A percentile compares a stretch with the other conserved stretches of the same genome.
phyloP scores from a whole-genome alignment of 2,888 invertebrate genomes.

The Nematopogon swammerdamellus region DNA sequence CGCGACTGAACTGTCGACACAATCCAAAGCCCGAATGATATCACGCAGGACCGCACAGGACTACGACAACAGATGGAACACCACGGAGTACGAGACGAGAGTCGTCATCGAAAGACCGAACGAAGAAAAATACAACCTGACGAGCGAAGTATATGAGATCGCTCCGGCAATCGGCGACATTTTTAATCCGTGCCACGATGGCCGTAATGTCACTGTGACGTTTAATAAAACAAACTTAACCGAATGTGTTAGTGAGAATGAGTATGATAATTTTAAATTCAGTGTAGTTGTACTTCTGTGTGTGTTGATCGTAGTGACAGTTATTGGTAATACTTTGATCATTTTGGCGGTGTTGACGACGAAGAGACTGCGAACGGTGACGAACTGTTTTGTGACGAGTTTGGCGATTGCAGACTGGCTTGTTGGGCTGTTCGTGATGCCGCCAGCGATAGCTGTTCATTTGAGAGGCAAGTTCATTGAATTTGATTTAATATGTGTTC shows the following conservation, averaged over 20 bases:
- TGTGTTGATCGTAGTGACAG: slow-evolving; percentile 67
- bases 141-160: slow-evolving; percentile 28
- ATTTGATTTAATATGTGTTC: no score
- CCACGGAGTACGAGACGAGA: slow-evolving; percentile 23
- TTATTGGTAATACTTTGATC: slow-evolving; percentile 85
- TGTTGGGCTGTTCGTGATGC: slow-evolving; percentile 93
- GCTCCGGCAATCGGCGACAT: slow-evolving; percentile 16
- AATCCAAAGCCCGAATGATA: slow-evolving; percentile 5
- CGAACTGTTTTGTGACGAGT: slow-evolving; percentile 94
- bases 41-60: slow-evolving; percentile 14
- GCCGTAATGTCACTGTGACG: slow-evolving; percentile 11
- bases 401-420: slow-evolving; percentile 90
- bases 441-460: slow-evolving; percentile 88
- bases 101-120: slow-evolving; percentile 26
- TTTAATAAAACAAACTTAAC: slow-evolving; percentile 13
- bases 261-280: slow-evolving; percentile 48
- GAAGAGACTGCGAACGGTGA: slow-evolving; percentile 83
- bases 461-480: slow-evolving; percentile 79
- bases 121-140: slow-evolving; percentile 28
- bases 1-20: no score
- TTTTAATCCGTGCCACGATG: slow-evolving; percentile 9
- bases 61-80: no score
- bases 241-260: slow-evolving; percentile 14
- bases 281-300: slow-evolving; percentile 62
- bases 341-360: slow-evolving; percentile 87